phyloP scores from a whole-genome alignment of 2,797 vertebrate genomes.

The Dipus sagitta region DNA sequence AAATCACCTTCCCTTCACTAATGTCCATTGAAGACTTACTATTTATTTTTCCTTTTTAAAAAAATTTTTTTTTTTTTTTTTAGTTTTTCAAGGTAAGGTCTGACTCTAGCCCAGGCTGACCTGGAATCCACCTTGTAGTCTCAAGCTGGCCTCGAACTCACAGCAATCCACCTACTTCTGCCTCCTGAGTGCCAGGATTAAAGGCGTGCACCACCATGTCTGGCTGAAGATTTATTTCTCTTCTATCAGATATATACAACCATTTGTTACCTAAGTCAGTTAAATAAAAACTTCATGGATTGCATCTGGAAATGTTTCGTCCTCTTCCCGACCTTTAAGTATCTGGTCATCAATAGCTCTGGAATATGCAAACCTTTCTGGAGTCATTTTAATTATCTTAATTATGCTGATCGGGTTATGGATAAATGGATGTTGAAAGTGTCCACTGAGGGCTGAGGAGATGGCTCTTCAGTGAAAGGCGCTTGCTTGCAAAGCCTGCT shows the following conservation, averaged over 20 bases:
- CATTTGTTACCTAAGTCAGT: conserved; percentile 37
- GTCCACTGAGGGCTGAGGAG: no score
- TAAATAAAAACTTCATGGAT: conserved; percentile 47
- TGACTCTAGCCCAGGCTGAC: no score
- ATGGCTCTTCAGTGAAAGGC: no score
- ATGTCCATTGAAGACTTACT: conserved; percentile 40
- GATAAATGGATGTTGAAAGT: conserved; percentile 68
- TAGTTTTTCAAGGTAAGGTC: no score
- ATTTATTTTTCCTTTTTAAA: background rate
- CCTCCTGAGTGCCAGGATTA: background rate
- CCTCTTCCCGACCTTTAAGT: conserved; percentile 40
- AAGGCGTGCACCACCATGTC: no score
- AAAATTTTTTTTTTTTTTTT: no score
- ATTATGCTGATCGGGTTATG: conserved; percentile 52
- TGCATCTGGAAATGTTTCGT: conserved; percentile 36
- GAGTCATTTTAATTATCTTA: conserved; percentile 64
- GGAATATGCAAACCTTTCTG: conserved; percentile 31
- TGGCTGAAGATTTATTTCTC: conserved; percentile 11
- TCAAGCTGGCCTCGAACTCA: background rate
- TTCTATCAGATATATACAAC: conserved; percentile 27
- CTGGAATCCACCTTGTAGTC: no score
- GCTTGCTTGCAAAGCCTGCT: no score
- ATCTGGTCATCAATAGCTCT: conserved; percentile 38
- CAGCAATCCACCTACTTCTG: background rate
- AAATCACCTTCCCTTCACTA: conserved; percentile 39